These are phyloP conservation scores for Unio delphinus DNA, from an alignment of 2,888 invertebrate species.

Conservation along the genomic window DNA sequence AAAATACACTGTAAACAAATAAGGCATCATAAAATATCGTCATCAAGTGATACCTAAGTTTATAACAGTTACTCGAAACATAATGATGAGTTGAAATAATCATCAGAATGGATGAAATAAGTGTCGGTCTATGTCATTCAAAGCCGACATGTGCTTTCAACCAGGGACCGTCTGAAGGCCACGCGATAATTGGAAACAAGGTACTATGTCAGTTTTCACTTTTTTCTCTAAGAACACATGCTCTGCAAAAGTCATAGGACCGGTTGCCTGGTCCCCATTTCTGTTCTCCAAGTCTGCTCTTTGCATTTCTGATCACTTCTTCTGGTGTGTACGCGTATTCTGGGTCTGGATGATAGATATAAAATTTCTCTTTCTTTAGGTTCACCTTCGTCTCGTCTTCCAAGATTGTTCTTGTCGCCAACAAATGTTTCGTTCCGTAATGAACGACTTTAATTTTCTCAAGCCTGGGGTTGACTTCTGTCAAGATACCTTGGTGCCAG, in stretches of 20 bases:
- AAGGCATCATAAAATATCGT: too few species aligned
- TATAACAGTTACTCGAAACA: too few species aligned
- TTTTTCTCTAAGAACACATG: background rate
- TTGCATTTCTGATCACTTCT: constrained; percentile 1
- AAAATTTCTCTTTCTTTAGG: constrained; percentile 2
- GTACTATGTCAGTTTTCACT: too few species aligned
- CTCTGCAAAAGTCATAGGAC: constrained; percentile 10
- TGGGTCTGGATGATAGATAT: constrained; percentile 16
- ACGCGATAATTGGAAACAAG: too few species aligned
- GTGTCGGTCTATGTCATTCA: too few species aligned
- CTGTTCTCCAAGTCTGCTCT: background rate
- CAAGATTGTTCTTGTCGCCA: constrained; percentile 1
- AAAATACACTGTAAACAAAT: too few species aligned
- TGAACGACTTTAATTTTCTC: constrained; percentile 11
- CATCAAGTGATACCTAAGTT: too few species aligned
- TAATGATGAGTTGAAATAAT: too few species aligned
- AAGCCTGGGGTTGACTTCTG: constrained; percentile 3
- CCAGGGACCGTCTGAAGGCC: too few species aligned
- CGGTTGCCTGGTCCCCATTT: background rate
- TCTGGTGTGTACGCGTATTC: background rate
- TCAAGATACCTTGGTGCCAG: constrained; percentile 12
- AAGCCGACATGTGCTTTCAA: too few species aligned
- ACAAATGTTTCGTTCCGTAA: constrained; percentile 9
- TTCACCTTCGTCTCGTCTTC: constrained; percentile 2
- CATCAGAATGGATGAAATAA: too few species aligned